Percentiles rank a stretch among this genome's conserved stretches.
Evolutionary conservation across 2,888 invertebrate species (phyloP).

Genomic region (Sepiola atlantica): DNA sequence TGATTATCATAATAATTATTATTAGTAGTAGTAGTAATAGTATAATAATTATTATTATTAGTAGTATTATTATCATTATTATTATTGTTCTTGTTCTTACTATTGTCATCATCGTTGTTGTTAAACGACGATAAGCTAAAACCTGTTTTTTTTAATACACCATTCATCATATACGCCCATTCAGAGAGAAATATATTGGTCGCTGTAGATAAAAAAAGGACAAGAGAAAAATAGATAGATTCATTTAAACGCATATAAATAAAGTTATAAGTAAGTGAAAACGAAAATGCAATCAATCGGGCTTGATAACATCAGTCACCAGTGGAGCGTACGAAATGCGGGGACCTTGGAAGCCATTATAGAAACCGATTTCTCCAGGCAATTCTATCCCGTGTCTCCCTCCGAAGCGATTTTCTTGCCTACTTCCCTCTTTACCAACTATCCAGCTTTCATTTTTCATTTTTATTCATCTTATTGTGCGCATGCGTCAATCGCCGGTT

Average conservation of each 20-base stretch:
- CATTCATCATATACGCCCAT: too few relatives aligned
- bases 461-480: neutral
- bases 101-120: too few relatives aligned
- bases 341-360: neutral
- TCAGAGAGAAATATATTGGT: neutral
- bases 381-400: neutral
- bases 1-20: too few relatives aligned
- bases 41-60: too few relatives aligned
- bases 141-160: too few relatives aligned
- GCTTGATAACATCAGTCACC: neutral
- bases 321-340: neutral
- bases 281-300: neutral
- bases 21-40: too few relatives aligned
- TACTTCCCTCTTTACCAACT: neutral
- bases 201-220: neutral
- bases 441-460: neutral
- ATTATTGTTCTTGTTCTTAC: too few relatives aligned
- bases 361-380: neutral
- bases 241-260: neutral
- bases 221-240: neutral
- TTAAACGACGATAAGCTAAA: too few relatives aligned
- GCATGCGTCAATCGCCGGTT: neutral
- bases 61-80: too few relatives aligned
- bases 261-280: neutral
- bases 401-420: neutral